phyloP scores from a whole-genome alignment of 2,888 invertebrate genomes.

The Sesamia inferens region DNA sequence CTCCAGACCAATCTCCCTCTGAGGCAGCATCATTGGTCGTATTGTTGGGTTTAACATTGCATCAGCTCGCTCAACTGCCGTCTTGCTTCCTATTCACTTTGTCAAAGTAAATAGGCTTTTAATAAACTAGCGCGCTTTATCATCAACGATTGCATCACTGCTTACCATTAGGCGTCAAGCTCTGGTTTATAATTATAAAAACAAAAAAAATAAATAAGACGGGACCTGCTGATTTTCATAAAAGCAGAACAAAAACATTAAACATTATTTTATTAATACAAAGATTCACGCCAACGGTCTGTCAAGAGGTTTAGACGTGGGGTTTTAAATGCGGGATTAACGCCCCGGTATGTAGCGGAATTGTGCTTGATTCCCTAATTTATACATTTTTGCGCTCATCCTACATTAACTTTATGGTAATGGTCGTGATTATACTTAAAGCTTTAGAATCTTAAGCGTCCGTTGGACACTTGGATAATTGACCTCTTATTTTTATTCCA shows the following conservation, averaged over 20 bases:
- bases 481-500: constrained; percentile 31
- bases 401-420: constrained; percentile 50
- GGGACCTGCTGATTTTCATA: neutral
- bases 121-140: too few relatives aligned
- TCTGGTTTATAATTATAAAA: too few relatives aligned
- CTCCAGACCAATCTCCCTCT: too few relatives aligned
- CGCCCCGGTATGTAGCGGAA: constrained; percentile 24
- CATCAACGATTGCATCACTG: too few relatives aligned
- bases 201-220: too few relatives aligned
- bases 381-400: constrained; percentile 55
- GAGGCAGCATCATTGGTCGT: too few relatives aligned
- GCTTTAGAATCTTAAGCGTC: constrained; percentile 20
- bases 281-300: constrained; percentile 60
- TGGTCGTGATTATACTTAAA: constrained; percentile 27
- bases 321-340: constrained; percentile 55
- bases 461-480: constrained; percentile 15
- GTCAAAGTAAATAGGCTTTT: too few relatives aligned
- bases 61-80: too few relatives aligned
- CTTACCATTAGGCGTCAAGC: too few relatives aligned
- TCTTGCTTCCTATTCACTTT: too few relatives aligned
- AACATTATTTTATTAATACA: constrained; percentile 64
- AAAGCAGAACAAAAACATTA: constrained; percentile 21
- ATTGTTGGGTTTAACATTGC: too few relatives aligned
- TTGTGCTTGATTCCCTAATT: constrained; percentile 41
- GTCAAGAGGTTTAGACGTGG: constrained; percentile 45